These are phyloP conservation scores for Cosmorhoe ocellata DNA, from an alignment of 2,888 invertebrate genomes.

Conservation along the genomic window DNA sequence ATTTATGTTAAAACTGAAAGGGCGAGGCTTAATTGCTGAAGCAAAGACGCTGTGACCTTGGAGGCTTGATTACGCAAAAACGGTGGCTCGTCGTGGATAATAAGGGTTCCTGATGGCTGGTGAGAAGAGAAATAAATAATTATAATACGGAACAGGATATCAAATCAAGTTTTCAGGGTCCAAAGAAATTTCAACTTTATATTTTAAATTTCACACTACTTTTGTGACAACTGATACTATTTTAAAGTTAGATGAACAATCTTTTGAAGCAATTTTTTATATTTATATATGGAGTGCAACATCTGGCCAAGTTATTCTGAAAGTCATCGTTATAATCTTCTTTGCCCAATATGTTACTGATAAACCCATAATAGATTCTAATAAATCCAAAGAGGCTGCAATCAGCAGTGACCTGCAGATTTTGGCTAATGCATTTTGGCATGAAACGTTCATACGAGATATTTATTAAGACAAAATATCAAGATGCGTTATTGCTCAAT, in stretches of 20 bases:
- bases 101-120: conserved; percentile 28
- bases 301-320: conserved; percentile 1
- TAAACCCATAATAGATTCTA: not conserved
- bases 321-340: conserved; percentile 13
- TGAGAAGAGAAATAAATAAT: conserved; percentile 35
- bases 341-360: conserved; percentile 1
- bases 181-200: conserved; percentile 13
- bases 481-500: too few relatives aligned
- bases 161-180: conserved; percentile 6
- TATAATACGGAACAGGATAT: conserved; percentile 20
- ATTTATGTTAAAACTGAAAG: conserved; percentile 53
- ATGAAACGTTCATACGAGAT: too few relatives aligned
- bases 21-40: conserved; percentile 35
- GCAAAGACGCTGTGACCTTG: conserved; percentile 37
- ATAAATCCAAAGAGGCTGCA: not conserved
- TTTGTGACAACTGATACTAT: too few relatives aligned
- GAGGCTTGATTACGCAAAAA: conserved; percentile 38
- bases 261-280: not conserved
- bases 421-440: not conserved
- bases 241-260: not conserved
- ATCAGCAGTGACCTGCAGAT: not conserved
- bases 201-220: not conserved
- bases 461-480: too few relatives aligned
- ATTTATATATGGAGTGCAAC: conserved; percentile 6
- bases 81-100: conserved; percentile 35